phyloP scores from a whole-genome alignment of 2,888 invertebrate genomes.

The Macrophya alboannulata region DNA sequence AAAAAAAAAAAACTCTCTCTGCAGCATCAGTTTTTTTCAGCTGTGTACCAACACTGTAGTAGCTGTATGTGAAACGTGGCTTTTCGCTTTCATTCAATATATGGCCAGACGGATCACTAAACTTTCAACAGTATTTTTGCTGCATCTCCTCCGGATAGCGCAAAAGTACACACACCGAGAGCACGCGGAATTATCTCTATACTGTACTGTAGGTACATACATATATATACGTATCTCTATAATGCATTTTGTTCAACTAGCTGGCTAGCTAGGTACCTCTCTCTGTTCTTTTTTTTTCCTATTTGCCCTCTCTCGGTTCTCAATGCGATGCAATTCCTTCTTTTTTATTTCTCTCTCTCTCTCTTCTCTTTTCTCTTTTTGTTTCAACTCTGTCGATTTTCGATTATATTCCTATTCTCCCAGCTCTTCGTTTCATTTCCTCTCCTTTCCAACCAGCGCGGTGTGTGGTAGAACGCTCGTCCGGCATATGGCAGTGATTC shows the following conservation, averaged over 20 bases:
- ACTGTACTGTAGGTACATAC: not conserved
- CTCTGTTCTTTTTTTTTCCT: not conserved
- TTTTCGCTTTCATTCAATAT: conserved; percentile 38
- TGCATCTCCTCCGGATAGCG: conserved; percentile 5
- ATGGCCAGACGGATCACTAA: conserved; percentile 19
- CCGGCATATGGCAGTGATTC: not conserved
- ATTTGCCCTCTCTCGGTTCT: not conserved
- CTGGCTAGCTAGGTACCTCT: not conserved
- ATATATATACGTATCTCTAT: not conserved
- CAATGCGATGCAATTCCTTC: not conserved
- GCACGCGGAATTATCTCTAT: not conserved
- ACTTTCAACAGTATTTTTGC: conserved; percentile 27
- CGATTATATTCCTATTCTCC: not conserved
- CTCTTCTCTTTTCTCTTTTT: not conserved
- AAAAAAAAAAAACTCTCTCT: not conserved
- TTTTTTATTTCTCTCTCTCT: not conserved
- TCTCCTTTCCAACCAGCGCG: not conserved
- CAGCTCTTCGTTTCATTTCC: conserved; percentile 21
- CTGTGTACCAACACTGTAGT: not conserved
- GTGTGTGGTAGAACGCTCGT: not conserved
- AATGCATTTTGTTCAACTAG: conserved; percentile 19
- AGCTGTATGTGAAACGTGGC: not conserved
- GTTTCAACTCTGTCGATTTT: not conserved
- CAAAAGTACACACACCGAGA: not conserved
- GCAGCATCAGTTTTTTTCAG: not conserved